phyloP scores from a whole-genome alignment of 2,113 vertebrate genomes.

The Charadrius vociferus region DNA sequence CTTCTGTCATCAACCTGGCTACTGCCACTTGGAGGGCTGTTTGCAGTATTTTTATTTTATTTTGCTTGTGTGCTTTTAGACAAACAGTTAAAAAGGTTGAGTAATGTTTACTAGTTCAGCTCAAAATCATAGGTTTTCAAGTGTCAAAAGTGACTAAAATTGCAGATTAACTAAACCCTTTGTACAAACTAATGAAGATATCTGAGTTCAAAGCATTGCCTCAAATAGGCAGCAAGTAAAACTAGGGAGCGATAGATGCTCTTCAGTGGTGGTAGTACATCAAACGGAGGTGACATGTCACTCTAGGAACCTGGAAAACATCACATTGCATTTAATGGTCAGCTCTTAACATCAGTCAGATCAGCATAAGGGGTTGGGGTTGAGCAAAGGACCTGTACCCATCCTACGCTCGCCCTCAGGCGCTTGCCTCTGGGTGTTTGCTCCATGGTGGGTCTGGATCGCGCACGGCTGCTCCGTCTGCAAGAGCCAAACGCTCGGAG shows the following conservation, averaged over 20 bases:
- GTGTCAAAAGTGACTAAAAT: not conserved
- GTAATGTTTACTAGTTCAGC: not conserved
- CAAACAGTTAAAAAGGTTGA: not conserved
- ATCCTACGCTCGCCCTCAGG: fast-evolving
- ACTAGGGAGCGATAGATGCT: not conserved
- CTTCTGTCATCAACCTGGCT: not conserved
- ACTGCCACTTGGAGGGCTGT: not conserved
- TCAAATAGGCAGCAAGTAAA: not conserved
- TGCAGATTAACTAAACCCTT: not conserved
- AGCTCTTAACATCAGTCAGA: not conserved
- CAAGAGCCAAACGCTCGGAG: not conserved
- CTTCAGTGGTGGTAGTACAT: not conserved
- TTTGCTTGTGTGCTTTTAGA: not conserved
- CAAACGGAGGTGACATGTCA: not conserved
- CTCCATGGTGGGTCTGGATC: fast-evolving
- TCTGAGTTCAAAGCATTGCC: not conserved
- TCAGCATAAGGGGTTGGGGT: not conserved
- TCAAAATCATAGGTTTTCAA: not conserved
- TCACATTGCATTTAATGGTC: not conserved
- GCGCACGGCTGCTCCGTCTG: fast-evolving
- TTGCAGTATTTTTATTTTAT: not conserved
- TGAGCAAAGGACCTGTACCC: not conserved
- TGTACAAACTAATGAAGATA: not conserved
- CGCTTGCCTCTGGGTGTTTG: not conserved
- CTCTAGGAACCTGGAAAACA: not conserved